A percentile compares a stretch with the other conserved stretches of the same genome.
phyloP scores from a whole-genome alignment of 2,113 vertebrate genomes.

The Phalacrocorax brasilianus region DNA sequence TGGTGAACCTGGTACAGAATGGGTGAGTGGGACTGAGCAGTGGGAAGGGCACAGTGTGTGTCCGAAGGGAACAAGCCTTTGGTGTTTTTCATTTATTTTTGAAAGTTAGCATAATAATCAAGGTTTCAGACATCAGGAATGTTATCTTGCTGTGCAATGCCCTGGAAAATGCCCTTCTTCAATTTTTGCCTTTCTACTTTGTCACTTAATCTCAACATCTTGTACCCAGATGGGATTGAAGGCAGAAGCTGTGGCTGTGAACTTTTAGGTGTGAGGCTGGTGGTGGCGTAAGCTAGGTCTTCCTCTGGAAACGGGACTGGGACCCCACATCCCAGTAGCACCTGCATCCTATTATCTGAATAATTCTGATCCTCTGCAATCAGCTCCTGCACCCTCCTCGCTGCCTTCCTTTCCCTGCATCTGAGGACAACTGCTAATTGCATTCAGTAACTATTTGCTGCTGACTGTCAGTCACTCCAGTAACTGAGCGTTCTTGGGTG shows the following conservation, averaged over 20 bases:
- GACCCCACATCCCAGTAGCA: rapidly evolving
- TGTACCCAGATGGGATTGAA: rapidly evolving
- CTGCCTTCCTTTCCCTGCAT: neutral
- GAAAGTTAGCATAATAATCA: neutral
- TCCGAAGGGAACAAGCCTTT: neutral
- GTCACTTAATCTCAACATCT: neutral
- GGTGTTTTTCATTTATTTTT: neutral
- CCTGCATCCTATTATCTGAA: neutral
- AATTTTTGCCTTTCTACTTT: neutral
- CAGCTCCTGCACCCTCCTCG: neutral
- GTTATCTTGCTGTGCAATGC: neutral
- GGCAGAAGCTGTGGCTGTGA: neutral
- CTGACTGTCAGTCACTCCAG: neutral
- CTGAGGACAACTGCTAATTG: neutral
- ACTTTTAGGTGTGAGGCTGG: neutral
- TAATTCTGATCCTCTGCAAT: neutral
- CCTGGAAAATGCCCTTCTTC: neutral
- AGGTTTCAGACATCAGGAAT: neutral
- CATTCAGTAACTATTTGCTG: neutral
- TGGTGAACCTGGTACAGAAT: neutral
- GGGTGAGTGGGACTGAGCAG: neutral
- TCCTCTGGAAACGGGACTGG: neutral
- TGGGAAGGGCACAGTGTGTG: neutral
- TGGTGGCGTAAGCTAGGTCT: neutral
- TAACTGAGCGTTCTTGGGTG: neutral